Evolutionary conservation across 1,140 invertebrate genomes (phyloP).

Genomic region (Drosophila tropicalis): DNA sequence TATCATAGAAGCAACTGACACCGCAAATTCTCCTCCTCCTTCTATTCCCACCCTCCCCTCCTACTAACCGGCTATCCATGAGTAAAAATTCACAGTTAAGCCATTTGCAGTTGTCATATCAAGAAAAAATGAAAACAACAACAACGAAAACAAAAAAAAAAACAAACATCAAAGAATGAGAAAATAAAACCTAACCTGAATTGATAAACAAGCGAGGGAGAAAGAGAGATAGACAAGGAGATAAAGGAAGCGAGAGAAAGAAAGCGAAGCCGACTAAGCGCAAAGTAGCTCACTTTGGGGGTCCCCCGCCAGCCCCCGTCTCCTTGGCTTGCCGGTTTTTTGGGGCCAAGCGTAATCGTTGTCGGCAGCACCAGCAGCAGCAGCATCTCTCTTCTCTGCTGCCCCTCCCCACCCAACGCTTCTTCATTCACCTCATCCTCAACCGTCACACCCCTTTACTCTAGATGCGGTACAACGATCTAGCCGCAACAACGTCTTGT

Average conservation of each 20-base stretch:
- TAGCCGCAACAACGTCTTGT: slow-evolving; percentile 50
- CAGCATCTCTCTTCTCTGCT: slow-evolving; percentile 9
- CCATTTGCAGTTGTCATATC: slow-evolving; percentile 38
- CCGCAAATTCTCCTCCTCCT: not conserved
- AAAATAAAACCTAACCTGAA: slow-evolving; percentile 53
- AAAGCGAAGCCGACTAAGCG: slow-evolving; percentile 77
- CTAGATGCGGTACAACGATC: not conserved
- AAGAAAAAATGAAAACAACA: not conserved
- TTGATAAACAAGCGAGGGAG: slow-evolving; percentile 17
- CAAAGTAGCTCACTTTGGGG: slow-evolving; percentile 77
- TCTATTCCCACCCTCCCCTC: not conserved
- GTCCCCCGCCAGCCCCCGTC: not conserved
- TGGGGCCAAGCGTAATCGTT: slow-evolving; percentile 44
- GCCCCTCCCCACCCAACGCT: not conserved
- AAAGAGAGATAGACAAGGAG: slow-evolving; percentile 16
- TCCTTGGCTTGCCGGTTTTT: slow-evolving; percentile 39
- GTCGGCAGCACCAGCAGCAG: slow-evolving; percentile 23
- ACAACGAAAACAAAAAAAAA: slow-evolving; percentile 17
- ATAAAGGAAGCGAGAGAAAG: slow-evolving; percentile 25
- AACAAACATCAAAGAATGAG: not conserved
- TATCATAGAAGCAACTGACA: slow-evolving; percentile 27
- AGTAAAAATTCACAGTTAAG: slow-evolving; percentile 71
- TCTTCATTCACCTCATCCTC: not conserved
- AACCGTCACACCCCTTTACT: not conserved
- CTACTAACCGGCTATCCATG: slow-evolving; percentile 21